Base-by-base conservation (phyloP, 2,888 invertebrate genomes). In the Macrophya annulata region DNA sequence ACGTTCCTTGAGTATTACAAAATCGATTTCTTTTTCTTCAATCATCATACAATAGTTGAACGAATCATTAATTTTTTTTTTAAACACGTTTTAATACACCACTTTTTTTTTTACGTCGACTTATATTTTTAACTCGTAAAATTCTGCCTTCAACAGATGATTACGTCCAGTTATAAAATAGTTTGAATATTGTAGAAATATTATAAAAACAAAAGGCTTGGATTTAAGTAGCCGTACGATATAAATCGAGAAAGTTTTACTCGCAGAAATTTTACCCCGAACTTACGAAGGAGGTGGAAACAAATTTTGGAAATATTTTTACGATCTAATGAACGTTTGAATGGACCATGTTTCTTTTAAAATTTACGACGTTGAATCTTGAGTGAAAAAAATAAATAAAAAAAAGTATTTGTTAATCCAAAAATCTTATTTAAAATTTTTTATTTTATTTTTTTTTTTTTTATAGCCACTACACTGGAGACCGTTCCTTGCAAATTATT, bases 231-330 rank as follows among this genome's bases (percentile, higher is more conserved):
- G 25, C 48, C 21, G 8, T 15, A 21, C 9, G n/a, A n/a, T 10
- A 45, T 76, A 12, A 37, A 79, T 59, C 31, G 37, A 31, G 51
- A 55, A 55, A 79, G 59, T 59, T 79, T 79, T 4, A 17, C 1
- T 9, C 59, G 77, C 9, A 37, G 40, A 55, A 59, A 79, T 51
- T 17, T 45, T 4, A n/a, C 17, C 4, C 12, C 12, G 37, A n/a
- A 31, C 6, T 25, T 25, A 65, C 31, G 10, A 12, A 51, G 51
- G 12, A 4, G 25, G n/a, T n/a, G n/a, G 9, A 15, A 51, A 31
- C 31, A 31, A 10, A 17, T 77, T 77, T 37, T 4, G 31, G n/a
- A 40, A 77, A 55, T 77, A 17, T 77, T 55, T 37, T 25, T n/a
- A 55, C 17, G 55, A 74, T 74, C 37, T 74, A 21, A n/a, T 21